Percentiles rank a stretch among this genome's conserved stretches.
Conservation (phyloP, 2,113 vertebrate genomes). For the Charina bottae region DNA sequence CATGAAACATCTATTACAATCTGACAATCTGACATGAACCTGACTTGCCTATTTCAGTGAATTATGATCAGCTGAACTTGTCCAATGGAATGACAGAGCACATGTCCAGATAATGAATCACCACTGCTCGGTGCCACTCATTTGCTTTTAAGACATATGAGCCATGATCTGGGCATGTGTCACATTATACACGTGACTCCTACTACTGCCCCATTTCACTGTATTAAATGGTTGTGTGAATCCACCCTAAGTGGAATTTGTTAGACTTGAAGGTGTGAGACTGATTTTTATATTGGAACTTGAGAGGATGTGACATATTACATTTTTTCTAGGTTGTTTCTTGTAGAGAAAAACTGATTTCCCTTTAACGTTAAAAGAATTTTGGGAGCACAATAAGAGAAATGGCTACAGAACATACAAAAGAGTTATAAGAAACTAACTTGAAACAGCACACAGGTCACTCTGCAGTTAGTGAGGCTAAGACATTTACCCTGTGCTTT, state of each 20-base stretch:
- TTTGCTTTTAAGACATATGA: conserved; percentile 7
- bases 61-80: conserved; percentile 22
- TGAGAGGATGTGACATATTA: background rate
- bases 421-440: conserved; percentile 16
- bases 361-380: conserved; percentile 3
- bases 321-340: conserved; percentile 3
- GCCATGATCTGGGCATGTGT: background rate
- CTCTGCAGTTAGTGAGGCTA: conserved; percentile 12
- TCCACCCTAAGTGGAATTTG: background rate
- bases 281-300: background rate
- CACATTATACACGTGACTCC: background rate
- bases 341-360: background rate
- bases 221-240: conserved; percentile 10
- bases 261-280: background rate
- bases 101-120: conserved; percentile 26
- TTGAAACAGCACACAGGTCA: conserved; percentile 21
- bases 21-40: conserved; percentile 28
- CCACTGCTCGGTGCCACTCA: background rate
- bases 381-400: background rate
- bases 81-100: conserved; percentile 13
- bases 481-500: conserved; percentile 23
- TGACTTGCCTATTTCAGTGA: conserved; percentile 35
- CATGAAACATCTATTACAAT: conserved; percentile 17
- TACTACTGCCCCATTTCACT: background rate
- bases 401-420: conserved; percentile 21